Base-by-base conservation (phyloP, 2,797 vertebrate species). In the Tapirus indicus region DNA sequence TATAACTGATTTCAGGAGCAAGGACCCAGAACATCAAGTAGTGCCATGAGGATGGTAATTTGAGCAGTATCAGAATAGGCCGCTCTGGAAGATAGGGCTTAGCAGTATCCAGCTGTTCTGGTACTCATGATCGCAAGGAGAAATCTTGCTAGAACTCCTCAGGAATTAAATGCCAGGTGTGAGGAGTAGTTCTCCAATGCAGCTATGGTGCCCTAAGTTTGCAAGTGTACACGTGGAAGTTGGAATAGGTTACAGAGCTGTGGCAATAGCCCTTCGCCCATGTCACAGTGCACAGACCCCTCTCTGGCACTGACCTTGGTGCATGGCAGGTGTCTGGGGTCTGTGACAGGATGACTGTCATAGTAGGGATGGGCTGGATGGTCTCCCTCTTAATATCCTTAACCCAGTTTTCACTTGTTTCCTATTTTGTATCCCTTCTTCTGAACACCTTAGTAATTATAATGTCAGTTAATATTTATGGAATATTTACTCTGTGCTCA, bases 1-100 rank as follows among this genome's bases (percentile, higher is more conserved):
- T 98, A 7, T 38, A 97, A 69, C 58, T 91, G 95, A 95, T 97
- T 96, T 96, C 88, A 83, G 90, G 84, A 97, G 64, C 96, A 93
- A 88, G 49, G 41, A 90, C 97, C 97, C 83, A 85, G 77, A 95
- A 87, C 90, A 79, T 89, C 60, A 97, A 91, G 93, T 49, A 7
- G 68, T 93, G 1, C 41, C 7, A 20, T 80, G 80, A 92, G 85
- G 95, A 96, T 94, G 71, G 66, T 78, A 98, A 94, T 85, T 93
- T 74, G 49, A 77, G 64, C 44, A 38, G 72, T 6, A 9, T 75
- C 60, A 23, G 68, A 62, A 60, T 20, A 60, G 75, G 88, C 79
- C 74, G 21, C 85, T 92, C 8, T 25, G 29, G 90, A 90, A 97
- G 84, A 64, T 54, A 74, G 79, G 47, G 23, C 64, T 88, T 92